These are phyloP conservation scores for Myotis myotis DNA, from an alignment of 2,797 vertebrate species.

Conservation along the genomic window DNA sequence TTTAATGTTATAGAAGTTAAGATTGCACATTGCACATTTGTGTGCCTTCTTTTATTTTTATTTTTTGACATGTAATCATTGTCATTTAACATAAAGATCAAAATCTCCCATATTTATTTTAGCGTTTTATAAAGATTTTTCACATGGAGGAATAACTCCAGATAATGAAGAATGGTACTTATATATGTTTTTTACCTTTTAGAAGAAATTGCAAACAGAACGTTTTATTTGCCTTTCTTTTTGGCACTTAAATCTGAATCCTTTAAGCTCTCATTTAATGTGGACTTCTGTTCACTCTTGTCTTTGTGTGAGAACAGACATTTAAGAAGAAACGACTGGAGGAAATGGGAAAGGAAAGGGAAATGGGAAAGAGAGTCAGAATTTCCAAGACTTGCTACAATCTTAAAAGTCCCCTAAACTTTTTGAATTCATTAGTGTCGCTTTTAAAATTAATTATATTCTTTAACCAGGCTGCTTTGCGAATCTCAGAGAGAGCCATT, in stretches of 20 bases:
- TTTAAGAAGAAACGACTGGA: not conserved
- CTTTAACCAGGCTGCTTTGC: not conserved
- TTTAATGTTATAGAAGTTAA: not conserved
- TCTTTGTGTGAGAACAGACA: not conserved
- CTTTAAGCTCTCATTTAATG: not conserved
- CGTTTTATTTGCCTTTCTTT: conserved; percentile 15
- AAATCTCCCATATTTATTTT: not conserved
- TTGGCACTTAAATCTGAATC: conserved; percentile 21
- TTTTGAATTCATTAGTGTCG: not conserved
- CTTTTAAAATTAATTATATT: not conserved
- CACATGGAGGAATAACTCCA: not conserved
- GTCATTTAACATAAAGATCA: not conserved
- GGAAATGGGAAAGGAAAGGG: not conserved
- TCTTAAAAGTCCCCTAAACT: not conserved
- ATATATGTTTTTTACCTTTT: not conserved
- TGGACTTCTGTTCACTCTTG: conserved; percentile 30
- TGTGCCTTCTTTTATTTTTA: not conserved
- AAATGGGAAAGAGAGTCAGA: not conserved
- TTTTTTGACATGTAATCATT: not conserved
- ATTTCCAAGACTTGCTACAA: conserved; percentile 15
- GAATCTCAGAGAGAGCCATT: not conserved
- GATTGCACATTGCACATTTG: not conserved
- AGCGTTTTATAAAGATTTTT: not conserved
- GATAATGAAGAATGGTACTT: not conserved
- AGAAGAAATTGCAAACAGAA: not conserved